Percentiles rank a stretch among this genome's conserved stretches.
Conservation (phyloP, 1,140 invertebrate genomes). For the Harlomillsia oculata region DNA sequence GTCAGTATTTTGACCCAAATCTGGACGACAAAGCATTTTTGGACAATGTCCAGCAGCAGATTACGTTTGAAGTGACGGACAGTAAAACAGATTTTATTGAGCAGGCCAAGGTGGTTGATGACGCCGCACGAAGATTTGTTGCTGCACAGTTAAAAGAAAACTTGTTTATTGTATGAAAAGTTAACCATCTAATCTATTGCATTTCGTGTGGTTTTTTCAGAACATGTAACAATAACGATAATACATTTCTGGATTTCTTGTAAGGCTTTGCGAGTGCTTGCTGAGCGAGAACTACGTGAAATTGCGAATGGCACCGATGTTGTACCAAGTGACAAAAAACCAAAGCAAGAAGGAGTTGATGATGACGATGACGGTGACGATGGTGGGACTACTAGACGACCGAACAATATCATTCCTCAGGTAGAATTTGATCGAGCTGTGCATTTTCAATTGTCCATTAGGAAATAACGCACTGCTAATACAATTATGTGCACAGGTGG, state of each 20-base stretch:
- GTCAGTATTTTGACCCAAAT: constrained; percentile 30
- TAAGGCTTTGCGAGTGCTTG: constrained; percentile 24
- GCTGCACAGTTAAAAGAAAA: constrained; percentile 29
- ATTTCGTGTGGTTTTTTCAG: neutral
- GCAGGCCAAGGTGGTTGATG: constrained; percentile 14
- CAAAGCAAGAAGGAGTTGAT: constrained; percentile 21
- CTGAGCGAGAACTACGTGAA: constrained; percentile 23
- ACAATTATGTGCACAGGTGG: constrained; percentile 17
- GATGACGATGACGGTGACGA: neutral
- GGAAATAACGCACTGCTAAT: neutral
- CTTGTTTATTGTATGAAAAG: constrained; percentile 26
- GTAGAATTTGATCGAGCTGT: neutral
- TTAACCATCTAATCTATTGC: neutral
- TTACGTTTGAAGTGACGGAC: constrained; percentile 19
- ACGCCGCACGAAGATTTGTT: constrained; percentile 19
- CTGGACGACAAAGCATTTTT: constrained; percentile 26
- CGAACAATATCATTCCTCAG: constrained; percentile 23
- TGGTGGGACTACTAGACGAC: neutral
- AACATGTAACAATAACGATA: neutral
- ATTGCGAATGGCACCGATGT: neutral
- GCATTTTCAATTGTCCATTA: neutral
- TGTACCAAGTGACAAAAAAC: neutral
- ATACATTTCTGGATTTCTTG: neutral
- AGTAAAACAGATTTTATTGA: constrained; percentile 12
- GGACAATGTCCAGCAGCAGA: constrained; percentile 15